These are phyloP conservation scores for Dexiosoma caninum DNA, from an alignment of 2,888 invertebrate species.

Conservation along the genomic window DNA sequence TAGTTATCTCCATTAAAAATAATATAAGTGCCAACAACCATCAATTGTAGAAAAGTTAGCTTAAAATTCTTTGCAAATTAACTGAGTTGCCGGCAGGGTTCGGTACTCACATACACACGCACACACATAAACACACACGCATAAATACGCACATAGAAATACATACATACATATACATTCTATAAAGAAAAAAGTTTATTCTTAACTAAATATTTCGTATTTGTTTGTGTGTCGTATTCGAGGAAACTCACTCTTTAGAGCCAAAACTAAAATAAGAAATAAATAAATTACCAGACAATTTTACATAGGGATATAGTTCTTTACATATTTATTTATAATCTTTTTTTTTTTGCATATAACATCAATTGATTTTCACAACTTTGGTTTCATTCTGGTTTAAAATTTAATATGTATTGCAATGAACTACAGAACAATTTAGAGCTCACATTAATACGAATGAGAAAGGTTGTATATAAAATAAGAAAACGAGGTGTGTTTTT, in stretches of 20 bases:
- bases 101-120: neutral
- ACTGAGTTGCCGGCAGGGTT: too few species aligned
- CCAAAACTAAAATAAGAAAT: conserved; percentile 28
- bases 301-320: neutral
- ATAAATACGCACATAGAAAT: neutral
- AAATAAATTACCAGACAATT: conserved; percentile 15
- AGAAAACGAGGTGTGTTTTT: too few species aligned
- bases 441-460: too few species aligned
- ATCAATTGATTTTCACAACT: conserved; percentile 27
- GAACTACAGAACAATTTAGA: too few species aligned
- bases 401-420: too few species aligned
- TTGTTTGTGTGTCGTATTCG: neutral
- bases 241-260: conserved; percentile 17
- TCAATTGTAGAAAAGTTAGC: too few species aligned
- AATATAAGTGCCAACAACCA: too few species aligned
- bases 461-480: too few species aligned
- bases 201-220: conserved; percentile 5
- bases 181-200: neutral
- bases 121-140: neutral
- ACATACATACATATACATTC: neutral
- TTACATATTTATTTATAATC: too few species aligned
- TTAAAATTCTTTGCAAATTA: too few species aligned
- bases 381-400: neutral
- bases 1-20: too few species aligned
- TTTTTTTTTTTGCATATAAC: neutral